These are phyloP conservation scores for Nysson spinosus DNA, from an alignment of 2,888 invertebrate genomes.

Conservation along the genomic window DNA sequence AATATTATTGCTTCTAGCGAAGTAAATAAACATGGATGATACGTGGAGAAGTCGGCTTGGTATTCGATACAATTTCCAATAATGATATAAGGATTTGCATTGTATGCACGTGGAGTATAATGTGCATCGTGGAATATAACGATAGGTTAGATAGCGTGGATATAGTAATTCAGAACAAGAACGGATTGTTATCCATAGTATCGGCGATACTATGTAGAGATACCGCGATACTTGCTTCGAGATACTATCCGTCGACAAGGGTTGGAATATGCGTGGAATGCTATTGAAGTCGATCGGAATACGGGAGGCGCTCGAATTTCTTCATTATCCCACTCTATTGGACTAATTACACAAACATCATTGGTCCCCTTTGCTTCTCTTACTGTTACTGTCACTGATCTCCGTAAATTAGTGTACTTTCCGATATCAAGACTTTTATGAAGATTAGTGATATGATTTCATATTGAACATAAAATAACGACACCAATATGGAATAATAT, in stretches of 20 bases:
- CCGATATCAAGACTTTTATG: too few relatives aligned
- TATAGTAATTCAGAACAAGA: conserved; percentile 45
- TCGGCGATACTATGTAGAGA: conserved; percentile 31
- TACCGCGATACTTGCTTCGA: conserved; percentile 50
- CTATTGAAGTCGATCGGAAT: conserved; percentile 67
- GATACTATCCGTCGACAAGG: conserved; percentile 33
- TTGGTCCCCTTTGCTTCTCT: conserved; percentile 25
- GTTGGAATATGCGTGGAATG: conserved; percentile 63
- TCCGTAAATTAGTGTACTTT: too few relatives aligned
- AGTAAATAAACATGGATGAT: too few relatives aligned
- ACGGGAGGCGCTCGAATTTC: conserved; percentile 60
- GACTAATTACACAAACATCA: conserved; percentile 63
- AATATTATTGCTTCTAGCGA: too few relatives aligned
- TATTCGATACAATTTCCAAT: too few relatives aligned
- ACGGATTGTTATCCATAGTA: conserved; percentile 47
- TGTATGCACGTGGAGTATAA: conserved; percentile 45
- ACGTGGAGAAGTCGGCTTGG: too few relatives aligned
- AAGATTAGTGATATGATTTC: too few relatives aligned
- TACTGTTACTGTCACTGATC: background rate
- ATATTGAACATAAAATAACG: too few relatives aligned
- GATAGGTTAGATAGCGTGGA: conserved; percentile 36
- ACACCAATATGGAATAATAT: too few relatives aligned
- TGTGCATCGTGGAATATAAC: conserved; percentile 47
- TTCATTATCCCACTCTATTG: conserved; percentile 65
- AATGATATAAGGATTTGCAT: conserved; percentile 45